Conservation (phyloP, 2,113 vertebrate genomes). For the Trochalopteron elliotii region DNA sequence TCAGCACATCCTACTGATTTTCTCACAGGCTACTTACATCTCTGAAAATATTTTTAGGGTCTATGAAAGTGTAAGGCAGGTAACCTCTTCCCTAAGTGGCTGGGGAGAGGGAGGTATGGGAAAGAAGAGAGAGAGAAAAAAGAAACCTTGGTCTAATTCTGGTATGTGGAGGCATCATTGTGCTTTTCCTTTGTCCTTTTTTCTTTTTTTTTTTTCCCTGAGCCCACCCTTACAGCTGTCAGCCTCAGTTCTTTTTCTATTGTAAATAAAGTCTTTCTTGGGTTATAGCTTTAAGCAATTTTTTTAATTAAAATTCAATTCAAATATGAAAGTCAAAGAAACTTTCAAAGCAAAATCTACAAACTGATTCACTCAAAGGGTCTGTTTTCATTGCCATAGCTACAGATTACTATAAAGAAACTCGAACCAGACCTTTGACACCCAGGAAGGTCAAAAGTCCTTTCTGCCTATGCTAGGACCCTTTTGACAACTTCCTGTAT, state of each 20-base stretch:
- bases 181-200: background rate
- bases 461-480: slow-evolving; percentile 73
- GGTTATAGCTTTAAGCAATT: slow-evolving; percentile 32
- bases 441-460: slow-evolving; percentile 77
- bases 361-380: slow-evolving; percentile 69
- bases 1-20: slow-evolving; percentile 27
- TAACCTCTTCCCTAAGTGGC: slow-evolving; percentile 27
- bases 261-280: slow-evolving; percentile 60
- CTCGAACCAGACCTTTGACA: slow-evolving; percentile 86
- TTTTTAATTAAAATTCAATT: slow-evolving; percentile 64
- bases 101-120: background rate
- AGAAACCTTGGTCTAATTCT: slow-evolving; percentile 15
- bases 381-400: slow-evolving; percentile 73
- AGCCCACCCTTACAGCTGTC: slow-evolving; percentile 11
- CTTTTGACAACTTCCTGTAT: slow-evolving; percentile 87
- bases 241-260: slow-evolving; percentile 12
- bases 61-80: slow-evolving; percentile 27
- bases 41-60: slow-evolving; percentile 65
- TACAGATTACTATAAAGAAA: slow-evolving; percentile 82
- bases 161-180: background rate
- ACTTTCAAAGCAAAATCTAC: slow-evolving; percentile 62
- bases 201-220: background rate
- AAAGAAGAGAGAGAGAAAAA: background rate
- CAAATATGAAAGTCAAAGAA: slow-evolving; percentile 61
- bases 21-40: slow-evolving; percentile 36